These are phyloP conservation scores for Apamea monoglypha DNA, from an alignment of 2,888 invertebrate species.

Conservation along the genomic window DNA sequence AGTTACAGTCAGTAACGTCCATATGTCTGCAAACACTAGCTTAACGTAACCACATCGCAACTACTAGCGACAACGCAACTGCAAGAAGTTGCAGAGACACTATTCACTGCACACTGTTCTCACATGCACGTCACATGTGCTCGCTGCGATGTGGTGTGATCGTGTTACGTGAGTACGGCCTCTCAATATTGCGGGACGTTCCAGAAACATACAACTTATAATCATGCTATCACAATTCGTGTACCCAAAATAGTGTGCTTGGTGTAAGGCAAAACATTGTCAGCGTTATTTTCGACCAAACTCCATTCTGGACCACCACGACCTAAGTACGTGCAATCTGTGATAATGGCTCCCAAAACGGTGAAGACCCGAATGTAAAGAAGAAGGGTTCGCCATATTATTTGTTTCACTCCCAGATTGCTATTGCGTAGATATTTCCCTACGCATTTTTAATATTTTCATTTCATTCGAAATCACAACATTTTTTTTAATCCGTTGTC, in stretches of 20 bases:
- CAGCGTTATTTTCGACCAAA: neutral
- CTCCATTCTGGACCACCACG: slow-evolving; percentile 5
- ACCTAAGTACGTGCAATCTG: slow-evolving; percentile 19
- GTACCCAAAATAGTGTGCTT: neutral
- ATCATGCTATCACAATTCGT: neutral
- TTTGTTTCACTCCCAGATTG: neutral
- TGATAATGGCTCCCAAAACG: slow-evolving; percentile 32
- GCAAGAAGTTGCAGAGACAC: neutral
- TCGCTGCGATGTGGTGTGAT: neutral
- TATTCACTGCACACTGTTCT: too few relatives aligned
- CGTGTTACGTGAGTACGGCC: neutral
- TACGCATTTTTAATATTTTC: neutral
- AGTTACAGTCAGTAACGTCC: too few relatives aligned
- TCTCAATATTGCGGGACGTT: neutral
- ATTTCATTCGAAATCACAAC: neutral
- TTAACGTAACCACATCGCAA: neutral
- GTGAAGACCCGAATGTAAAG: neutral
- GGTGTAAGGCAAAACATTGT: neutral
- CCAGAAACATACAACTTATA: neutral
- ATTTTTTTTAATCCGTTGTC: neutral
- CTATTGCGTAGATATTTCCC: neutral
- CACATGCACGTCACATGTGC: too few relatives aligned
- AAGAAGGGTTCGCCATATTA: slow-evolving; percentile 12
- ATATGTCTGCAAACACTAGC: too few relatives aligned
- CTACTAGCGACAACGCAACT: neutral